These are phyloP conservation scores for Polydrusus tereticollis DNA, from an alignment of 2,888 invertebrate genomes.

Conservation along the genomic window DNA sequence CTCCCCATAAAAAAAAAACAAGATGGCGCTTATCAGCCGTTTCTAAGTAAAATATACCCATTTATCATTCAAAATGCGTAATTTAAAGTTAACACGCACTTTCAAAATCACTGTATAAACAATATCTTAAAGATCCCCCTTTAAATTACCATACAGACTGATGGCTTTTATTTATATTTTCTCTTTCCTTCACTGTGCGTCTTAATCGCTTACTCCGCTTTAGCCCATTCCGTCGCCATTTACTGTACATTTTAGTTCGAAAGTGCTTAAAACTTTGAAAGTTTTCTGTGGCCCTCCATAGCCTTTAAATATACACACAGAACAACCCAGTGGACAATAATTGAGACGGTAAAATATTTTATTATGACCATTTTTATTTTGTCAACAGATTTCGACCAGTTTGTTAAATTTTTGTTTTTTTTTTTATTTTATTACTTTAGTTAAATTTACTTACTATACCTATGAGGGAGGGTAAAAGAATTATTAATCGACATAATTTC, in stretches of 20 bases:
- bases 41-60: no score
- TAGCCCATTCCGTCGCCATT: constrained; percentile 4
- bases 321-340: neutral
- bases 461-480: no score
- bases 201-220: neutral
- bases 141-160: neutral
- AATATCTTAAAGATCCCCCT: neutral
- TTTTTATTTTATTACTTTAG: no score
- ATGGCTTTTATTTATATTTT: neutral
- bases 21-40: no score
- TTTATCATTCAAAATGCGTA: no score
- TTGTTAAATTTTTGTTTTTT: no score
- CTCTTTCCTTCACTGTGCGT: neutral
- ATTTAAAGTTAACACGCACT: no score
- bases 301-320: neutral
- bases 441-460: no score
- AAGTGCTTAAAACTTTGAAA: constrained; percentile 21
- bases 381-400: no score
- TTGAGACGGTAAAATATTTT: neutral
- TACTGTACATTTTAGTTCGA: constrained; percentile 25
- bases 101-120: neutral
- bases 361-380: no score
- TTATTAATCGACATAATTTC: no score
- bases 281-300: neutral
- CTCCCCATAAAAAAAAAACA: no score